phyloP scores from a whole-genome alignment of 1,140 invertebrate genomes.

The Brachionus rotundiformis region DNA sequence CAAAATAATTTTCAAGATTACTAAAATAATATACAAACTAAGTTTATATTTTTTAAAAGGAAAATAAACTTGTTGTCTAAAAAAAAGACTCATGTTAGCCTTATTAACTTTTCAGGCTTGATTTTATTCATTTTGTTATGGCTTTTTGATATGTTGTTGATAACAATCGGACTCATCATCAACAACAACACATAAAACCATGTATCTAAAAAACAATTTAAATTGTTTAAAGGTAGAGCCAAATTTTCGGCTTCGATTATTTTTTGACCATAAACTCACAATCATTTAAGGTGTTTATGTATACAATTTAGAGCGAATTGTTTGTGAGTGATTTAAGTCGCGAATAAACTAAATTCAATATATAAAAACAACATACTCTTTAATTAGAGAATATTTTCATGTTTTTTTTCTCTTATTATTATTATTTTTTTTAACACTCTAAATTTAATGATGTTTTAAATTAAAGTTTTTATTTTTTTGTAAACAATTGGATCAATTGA shows the following conservation, averaged over 20 bases:
- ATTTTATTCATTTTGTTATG: slow-evolving; percentile 22
- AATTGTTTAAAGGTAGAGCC: neutral
- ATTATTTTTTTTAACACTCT: neutral
- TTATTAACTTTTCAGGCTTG: neutral
- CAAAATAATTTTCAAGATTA: neutral
- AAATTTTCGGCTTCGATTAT: slow-evolving; percentile 4
- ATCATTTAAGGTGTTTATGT: slow-evolving; percentile 35
- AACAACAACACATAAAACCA: neutral
- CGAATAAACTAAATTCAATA: slow-evolving; percentile 14
- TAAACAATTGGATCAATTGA: slow-evolving; percentile 35
- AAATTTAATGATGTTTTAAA: slow-evolving; percentile 22
- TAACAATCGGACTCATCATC: neutral
- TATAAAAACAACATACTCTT: neutral
- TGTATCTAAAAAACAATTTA: neutral
- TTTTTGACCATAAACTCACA: slow-evolving; percentile 23
- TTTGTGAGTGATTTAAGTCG: neutral
- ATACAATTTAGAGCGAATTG: slow-evolving; percentile 6
- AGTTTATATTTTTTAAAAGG: neutral
- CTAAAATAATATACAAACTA: neutral
- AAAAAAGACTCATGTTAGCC: slow-evolving; percentile 1
- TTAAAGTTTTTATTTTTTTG: slow-evolving; percentile 18
- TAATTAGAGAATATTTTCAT: slow-evolving; percentile 22
- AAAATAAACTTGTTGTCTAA: slow-evolving; percentile 3
- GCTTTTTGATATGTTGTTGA: neutral
- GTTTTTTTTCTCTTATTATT: neutral